These are phyloP conservation scores for Cossypha heuglini DNA, from an alignment of 2,797 vertebrate species.

Conservation along the genomic window DNA sequence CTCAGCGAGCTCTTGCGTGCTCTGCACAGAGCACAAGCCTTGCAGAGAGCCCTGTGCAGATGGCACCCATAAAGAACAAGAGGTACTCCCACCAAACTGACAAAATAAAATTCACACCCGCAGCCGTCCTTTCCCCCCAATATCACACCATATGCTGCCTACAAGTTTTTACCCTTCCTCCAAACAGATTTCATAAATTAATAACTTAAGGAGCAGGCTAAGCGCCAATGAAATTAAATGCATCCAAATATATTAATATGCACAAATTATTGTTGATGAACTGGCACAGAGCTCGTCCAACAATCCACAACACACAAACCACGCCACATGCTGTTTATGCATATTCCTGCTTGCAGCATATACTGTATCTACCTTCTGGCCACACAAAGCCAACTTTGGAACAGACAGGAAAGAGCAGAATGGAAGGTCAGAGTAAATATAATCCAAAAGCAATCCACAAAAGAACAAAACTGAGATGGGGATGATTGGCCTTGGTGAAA, in stretches of 20 bases:
- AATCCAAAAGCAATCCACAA: slow-evolving; percentile 37
- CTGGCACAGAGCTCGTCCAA: slow-evolving; percentile 27
- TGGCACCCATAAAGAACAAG: slow-evolving; percentile 61
- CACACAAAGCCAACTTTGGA: slow-evolving; percentile 16
- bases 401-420: background rate
- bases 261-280: slow-evolving; percentile 56
- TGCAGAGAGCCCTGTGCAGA: slow-evolving; percentile 58
- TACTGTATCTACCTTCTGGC: slow-evolving; percentile 41
- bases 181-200: slow-evolving; percentile 63
- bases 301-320: slow-evolving; percentile 44
- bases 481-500: background rate
- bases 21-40: slow-evolving; percentile 25
- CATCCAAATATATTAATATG: slow-evolving; percentile 59
- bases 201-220: slow-evolving; percentile 24
- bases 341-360: background rate
- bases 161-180: slow-evolving; percentile 54
- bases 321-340: slow-evolving; percentile 52
- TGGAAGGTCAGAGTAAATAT: slow-evolving; percentile 55
- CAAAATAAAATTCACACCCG: slow-evolving; percentile 61
- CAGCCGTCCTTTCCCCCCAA: slow-evolving; percentile 56
- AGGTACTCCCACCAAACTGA: slow-evolving; percentile 68
- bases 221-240: slow-evolving; percentile 9
- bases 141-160: slow-evolving; percentile 69
- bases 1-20: background rate
- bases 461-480: slow-evolving; percentile 52